phyloP scores from a whole-genome alignment of 2,797 vertebrate species.

The Acanthurus lineatus region DNA sequence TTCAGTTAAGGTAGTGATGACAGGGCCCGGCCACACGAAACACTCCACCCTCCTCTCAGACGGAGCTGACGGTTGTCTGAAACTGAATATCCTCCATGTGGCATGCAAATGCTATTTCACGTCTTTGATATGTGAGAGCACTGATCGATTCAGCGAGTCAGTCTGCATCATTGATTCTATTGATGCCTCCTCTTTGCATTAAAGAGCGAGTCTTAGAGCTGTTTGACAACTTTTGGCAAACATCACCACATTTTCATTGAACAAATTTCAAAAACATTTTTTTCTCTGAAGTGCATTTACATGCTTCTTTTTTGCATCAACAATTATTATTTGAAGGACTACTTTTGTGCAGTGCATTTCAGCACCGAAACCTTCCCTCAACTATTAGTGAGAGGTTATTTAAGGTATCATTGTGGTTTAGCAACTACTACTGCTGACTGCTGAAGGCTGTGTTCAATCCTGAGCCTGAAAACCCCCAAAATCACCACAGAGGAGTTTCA shows the following conservation, averaged over 20 bases:
- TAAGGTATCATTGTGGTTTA: conserved; percentile 3
- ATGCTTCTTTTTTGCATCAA: background rate
- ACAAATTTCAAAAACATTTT: background rate
- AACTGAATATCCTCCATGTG: conserved; percentile 67
- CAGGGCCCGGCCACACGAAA: conserved; percentile 52
- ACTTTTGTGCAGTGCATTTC: background rate
- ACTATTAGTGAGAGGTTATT: background rate
- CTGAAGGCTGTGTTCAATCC: background rate
- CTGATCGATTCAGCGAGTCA: conserved; percentile 59
- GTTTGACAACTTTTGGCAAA: no score
- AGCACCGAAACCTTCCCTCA: conserved; percentile 1
- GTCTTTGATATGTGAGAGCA: conserved; percentile 78
- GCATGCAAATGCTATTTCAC: conserved; percentile 42
- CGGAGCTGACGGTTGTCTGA: conserved; percentile 39
- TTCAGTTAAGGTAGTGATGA: conserved; percentile 73
- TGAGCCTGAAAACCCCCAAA: background rate
- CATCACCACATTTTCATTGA: background rate
- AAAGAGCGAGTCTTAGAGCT: background rate
- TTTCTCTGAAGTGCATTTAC: background rate
- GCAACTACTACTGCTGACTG: background rate
- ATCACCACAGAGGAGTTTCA: conserved; percentile 11
- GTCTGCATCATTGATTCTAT: conserved; percentile 47
- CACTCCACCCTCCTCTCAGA: conserved; percentile 48
- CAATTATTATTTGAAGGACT: background rate
- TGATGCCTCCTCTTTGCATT: conserved; percentile 19